These are phyloP conservation scores for Hiodon tergisus DNA, from an alignment of 2,113 vertebrate species.

Conservation along the genomic window DNA sequence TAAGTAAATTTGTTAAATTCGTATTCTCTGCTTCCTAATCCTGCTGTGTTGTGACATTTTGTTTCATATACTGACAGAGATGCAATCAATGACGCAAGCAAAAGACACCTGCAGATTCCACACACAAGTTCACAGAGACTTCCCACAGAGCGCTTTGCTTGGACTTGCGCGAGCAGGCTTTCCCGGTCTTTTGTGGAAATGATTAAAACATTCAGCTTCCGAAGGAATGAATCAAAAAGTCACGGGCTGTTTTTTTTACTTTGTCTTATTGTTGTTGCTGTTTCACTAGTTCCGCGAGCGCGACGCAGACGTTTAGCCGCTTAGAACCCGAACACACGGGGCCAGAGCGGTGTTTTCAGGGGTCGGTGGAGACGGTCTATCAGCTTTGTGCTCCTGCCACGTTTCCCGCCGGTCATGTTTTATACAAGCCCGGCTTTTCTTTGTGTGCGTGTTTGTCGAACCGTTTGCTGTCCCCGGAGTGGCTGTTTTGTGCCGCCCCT, in stretches of 20 bases:
- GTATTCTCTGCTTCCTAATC: conserved; percentile 1
- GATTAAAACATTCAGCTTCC: conserved; percentile 57
- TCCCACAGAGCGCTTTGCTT: conserved; percentile 42
- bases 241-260: conserved; percentile 32
- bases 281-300: no score
- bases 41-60: background rate
- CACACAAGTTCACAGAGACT: conserved; percentile 10
- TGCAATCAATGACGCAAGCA: background rate
- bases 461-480: conserved; percentile 22
- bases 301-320: no score
- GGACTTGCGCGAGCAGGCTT: conserved; percentile 53
- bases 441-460: conserved; percentile 31
- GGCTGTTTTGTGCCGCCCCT: conserved; percentile 36
- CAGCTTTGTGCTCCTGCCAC: conserved; percentile 38
- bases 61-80: background rate
- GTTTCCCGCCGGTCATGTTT: conserved; percentile 32
- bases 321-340: no score
- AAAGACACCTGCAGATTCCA: conserved; percentile 5
- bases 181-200: conserved; percentile 51
- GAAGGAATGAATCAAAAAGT: conserved; percentile 41
- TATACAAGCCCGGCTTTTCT: conserved; percentile 31
- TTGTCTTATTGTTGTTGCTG: background rate
- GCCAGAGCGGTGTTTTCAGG: no score
- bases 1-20: background rate
- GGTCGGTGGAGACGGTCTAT: no score